Evolutionary conservation across 2,113 vertebrate genomes (phyloP).

Genomic region (Anas platyrhynchos): DNA sequence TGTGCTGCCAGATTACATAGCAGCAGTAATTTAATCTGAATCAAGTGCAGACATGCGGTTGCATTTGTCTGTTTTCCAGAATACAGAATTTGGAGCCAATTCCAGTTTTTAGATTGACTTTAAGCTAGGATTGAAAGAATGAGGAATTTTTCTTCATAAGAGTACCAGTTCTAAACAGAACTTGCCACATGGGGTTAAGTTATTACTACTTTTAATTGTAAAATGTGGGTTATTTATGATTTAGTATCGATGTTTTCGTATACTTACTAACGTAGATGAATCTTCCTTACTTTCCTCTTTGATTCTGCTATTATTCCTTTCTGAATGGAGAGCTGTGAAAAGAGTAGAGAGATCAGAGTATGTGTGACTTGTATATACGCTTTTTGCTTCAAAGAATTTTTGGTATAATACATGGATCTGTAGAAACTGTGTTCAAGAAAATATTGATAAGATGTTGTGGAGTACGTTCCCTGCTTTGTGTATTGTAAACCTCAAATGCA

Average conservation of each 20-base stretch:
- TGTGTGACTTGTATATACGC: not conserved
- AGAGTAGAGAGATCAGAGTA: not conserved
- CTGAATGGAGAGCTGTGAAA: not conserved
- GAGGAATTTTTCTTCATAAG: not conserved
- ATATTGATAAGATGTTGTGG: not conserved
- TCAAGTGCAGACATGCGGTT: not conserved
- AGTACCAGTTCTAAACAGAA: not conserved
- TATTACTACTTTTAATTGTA: not conserved
- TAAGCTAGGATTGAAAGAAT: not conserved
- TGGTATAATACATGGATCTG: not conserved
- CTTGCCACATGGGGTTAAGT: not conserved
- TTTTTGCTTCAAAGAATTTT: not conserved
- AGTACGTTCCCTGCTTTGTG: not conserved
- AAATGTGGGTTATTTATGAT: not conserved
- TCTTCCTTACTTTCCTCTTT: not conserved
- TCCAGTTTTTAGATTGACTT: not conserved
- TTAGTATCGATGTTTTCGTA: not conserved
- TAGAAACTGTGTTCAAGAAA: not conserved
- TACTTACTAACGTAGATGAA: not conserved
- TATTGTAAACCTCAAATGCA: not conserved
- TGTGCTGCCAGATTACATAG: not conserved
- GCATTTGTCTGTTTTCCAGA: not conserved
- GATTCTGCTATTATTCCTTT: not conserved
- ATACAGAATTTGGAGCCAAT: not conserved
- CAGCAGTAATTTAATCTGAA: not conserved